Conservation (phyloP, 2,888 invertebrate genomes). For the Ecdyonurus torrentis region DNA sequence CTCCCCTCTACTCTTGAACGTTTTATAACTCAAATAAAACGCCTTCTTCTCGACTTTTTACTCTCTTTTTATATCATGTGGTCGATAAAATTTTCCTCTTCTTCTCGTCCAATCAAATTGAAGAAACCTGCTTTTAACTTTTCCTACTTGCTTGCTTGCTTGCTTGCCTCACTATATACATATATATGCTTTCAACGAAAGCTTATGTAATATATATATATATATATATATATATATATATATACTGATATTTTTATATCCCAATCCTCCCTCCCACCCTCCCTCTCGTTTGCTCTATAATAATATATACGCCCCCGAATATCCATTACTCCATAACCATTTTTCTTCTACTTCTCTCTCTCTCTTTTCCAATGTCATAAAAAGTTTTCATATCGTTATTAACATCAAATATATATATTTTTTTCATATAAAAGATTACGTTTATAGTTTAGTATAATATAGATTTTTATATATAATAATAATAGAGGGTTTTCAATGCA, state of each 20-base stretch:
- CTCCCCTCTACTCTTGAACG: not conserved
- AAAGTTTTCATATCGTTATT: not conserved
- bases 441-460: no score
- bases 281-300: no score
- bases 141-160: no score
- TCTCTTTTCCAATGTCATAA: not conserved
- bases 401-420: no score
- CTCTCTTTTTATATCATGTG: not conserved
- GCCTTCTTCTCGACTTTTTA: constrained; percentile 2
- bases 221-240: no score
- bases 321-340: not conserved
- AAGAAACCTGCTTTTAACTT: not conserved
- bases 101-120: not conserved
- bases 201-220: no score
- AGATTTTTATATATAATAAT: no score
- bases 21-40: constrained; percentile 3
- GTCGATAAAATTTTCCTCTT: constrained; percentile 1
- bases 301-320: no score
- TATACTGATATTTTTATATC: not conserved
- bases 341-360: not conserved
- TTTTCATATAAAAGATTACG: no score
- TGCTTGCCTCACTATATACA: no score
- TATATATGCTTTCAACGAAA: no score
- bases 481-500: no score
- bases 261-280: not conserved